Evolutionary conservation across 2,113 vertebrate species (phyloP).

Genomic region (Crotalus tigris): DNA sequence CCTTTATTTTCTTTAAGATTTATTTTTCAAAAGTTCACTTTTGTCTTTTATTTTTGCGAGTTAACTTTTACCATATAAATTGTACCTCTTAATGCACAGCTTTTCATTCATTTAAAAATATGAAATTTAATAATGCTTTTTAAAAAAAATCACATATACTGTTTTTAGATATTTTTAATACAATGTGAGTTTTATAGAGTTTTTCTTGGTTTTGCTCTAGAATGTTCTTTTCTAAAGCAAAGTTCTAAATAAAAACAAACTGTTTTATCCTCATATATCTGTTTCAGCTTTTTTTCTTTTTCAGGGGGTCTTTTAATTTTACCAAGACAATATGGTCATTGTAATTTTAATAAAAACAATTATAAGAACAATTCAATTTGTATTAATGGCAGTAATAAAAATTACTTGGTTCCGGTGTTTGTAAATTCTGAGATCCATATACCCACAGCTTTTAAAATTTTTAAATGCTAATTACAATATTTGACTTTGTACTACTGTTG

Average conservation of each 20-base stretch:
- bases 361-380: not conserved
- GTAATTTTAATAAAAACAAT: not conserved
- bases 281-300: too few relatives aligned
- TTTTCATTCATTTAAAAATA: not conserved
- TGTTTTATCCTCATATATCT: too few relatives aligned
- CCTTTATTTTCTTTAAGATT: not conserved
- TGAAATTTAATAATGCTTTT: not conserved
- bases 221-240: not conserved
- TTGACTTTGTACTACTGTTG: slow-evolving; percentile 3
- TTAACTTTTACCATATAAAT: not conserved
- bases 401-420: too few relatives aligned
- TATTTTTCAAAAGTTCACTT: not conserved
- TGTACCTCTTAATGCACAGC: not conserved
- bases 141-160: not conserved
- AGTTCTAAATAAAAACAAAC: not conserved
- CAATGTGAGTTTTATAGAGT: not conserved
- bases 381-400: too few relatives aligned
- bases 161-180: not conserved
- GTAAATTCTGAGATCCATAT: not conserved
- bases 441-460: not conserved
- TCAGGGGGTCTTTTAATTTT: not conserved
- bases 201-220: not conserved
- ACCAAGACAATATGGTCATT: not conserved
- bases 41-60: not conserved
- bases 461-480: not conserved